Evolutionary conservation across 2,888 invertebrate genomes (phyloP).

Genomic region (Callinectes sapidus): DNA sequence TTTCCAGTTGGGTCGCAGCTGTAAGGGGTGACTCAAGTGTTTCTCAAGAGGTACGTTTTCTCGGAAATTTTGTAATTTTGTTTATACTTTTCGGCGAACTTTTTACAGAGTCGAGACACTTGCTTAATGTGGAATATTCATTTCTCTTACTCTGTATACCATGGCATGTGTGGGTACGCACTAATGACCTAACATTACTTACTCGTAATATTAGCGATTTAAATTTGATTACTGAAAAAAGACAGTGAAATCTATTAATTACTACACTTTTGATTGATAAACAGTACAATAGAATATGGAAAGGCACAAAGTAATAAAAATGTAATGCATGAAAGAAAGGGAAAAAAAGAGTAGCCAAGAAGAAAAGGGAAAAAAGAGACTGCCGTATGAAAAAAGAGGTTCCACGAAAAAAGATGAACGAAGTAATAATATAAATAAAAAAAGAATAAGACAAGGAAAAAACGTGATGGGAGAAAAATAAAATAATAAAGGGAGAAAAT

Average conservation of each 20-base stretch:
- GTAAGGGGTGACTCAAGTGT: constrained; percentile 17
- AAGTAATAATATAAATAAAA: not conserved
- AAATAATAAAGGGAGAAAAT: not conserved
- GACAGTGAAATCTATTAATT: not conserved
- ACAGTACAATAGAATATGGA: not conserved
- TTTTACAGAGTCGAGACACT: not conserved
- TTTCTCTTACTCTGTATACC: not conserved
- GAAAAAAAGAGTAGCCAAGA: not conserved
- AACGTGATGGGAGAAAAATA: not conserved
- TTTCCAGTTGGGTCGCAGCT: not conserved
- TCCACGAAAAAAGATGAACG: not conserved
- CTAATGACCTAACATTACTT: not conserved
- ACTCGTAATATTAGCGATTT: not conserved
- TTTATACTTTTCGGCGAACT: not conserved
- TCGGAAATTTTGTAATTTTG: not conserved
- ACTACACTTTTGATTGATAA: not conserved
- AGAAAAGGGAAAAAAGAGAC: not conserved
- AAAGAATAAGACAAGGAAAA: not conserved
- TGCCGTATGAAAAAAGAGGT: not conserved
- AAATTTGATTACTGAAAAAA: too few relatives aligned
- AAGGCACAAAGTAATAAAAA: too few relatives aligned
- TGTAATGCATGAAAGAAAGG: not conserved
- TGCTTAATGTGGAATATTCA: not conserved
- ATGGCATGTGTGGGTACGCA: not conserved
- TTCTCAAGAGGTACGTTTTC: not conserved